A percentile compares a stretch with the other conserved stretches of the same genome.
Conservation (phyloP, 2,888 invertebrate genomes). For the Bhutanitis thaidina region DNA sequence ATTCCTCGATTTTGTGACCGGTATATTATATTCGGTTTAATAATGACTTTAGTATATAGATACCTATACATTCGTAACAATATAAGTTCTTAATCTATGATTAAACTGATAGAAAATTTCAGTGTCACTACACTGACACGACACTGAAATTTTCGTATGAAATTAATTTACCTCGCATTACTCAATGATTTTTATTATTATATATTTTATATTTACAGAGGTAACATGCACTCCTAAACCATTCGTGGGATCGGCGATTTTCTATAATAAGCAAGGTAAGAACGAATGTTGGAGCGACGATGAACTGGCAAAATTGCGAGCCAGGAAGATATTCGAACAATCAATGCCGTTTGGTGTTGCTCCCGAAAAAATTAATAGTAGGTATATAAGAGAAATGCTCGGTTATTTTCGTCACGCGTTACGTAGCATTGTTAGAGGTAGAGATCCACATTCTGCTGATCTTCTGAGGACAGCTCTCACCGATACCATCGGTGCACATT, state of each 20-base stretch:
- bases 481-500: conserved; percentile 63
- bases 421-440: conserved; percentile 30
- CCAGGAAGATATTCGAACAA: conserved; percentile 54
- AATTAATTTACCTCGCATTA: conserved; percentile 25
- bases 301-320: conserved; percentile 54
- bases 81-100: too few species aligned
- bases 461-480: conserved; percentile 53
- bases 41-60: too few species aligned
- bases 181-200: conserved; percentile 54
- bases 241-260: conserved; percentile 58
- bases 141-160: conserved; percentile 6
- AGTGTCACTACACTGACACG: not conserved
- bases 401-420: conserved; percentile 50
- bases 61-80: too few species aligned
- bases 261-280: conserved; percentile 37
- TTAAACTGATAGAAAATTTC: too few species aligned
- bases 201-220: conserved; percentile 41
- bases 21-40: too few species aligned
- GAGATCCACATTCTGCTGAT: conserved; percentile 32
- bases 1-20: too few species aligned
- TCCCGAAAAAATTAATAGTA: conserved; percentile 49
- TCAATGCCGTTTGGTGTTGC: conserved; percentile 42
- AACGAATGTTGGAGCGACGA: conserved; percentile 56
- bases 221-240: conserved; percentile 31
- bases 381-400: conserved; percentile 47